Base-by-base conservation (phyloP, 2,888 invertebrate genomes). In the Caenorhabditis sp. region DNA sequence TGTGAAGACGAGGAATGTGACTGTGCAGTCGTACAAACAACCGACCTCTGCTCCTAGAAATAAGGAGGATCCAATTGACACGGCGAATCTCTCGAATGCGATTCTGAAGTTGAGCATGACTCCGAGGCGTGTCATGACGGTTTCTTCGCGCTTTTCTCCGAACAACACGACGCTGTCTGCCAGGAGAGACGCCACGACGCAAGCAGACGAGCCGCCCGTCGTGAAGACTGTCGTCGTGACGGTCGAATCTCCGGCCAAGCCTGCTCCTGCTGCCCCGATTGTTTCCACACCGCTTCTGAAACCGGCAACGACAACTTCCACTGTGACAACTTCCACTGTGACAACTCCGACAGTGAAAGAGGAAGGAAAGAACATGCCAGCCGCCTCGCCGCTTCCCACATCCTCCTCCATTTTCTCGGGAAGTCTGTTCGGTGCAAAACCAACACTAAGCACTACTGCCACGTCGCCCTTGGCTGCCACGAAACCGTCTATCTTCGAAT, bases 91-190 rank as follows among this genome's bases (percentile, higher is more conserved):
- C 2, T 63, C 76, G 15, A 71, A 65, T 32, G 76, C 76, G 1
- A 52, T 76, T 50, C 43, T 71, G 9, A 76, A 74, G 39, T 17
- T 74, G 59, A 66, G 74, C 27, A 59, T 65, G 63, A 76, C 76
- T 8, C 76, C 76, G 7, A 55, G 76, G 52, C 30, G 59, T 52
- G 50, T 52, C 32, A 46, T 63, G 37, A 27, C 41, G 0, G 26
- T 45, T 17, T 50, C 63, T 8, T 62, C 75, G 8, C 3, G 43
- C 5, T 41, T 66, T 11, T 30, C 39, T 15, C 15, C 37, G 0
- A 13, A 46, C 2, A n/a, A n/a, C 26, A 7, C 20, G 1, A 11
- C 41, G 4, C 32, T 43, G 20, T 46, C 61, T 0, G 27, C 5
- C 7, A 62, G 48, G 30, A 20, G 50, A 48, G 77, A 77, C 41